Base-by-base conservation (phyloP, 2,113 vertebrate genomes). In the Tupaia chinensis region DNA sequence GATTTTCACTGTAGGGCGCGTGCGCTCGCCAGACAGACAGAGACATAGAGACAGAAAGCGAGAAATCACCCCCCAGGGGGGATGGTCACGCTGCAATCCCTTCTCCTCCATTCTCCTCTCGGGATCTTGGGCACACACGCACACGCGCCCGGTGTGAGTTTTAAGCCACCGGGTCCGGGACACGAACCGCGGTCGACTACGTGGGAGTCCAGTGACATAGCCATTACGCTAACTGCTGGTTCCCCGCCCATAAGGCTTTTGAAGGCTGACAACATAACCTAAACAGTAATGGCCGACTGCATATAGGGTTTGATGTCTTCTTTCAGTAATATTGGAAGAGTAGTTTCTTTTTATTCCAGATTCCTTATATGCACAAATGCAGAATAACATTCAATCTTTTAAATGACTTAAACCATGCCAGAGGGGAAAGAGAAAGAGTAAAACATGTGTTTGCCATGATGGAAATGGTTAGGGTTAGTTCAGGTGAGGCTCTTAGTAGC, bases 341-440 rank as follows among this genome's bases (percentile, higher is more conserved):
- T 63, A 29, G 22, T 88, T 83, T 95, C 65, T 91, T 29, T 93
- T 69, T 82, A 68, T 94, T 32, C 44, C 2, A 7, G 65, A 1
- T 87, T 61, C 56, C 66, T 93, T 85, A 73, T 29, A 29, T 3
- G n/a, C 4, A 92, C 19, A 86, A 91, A 90, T 76, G 73, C 82
- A 91, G 19, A 91, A 79, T 78, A 63, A 89, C 72, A 86, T 65
- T 80, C 85, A 93, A 23, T 94, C 19, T 54, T 94, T 97, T 97
- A 93, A 96, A 44, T 94, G 93, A 89, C 54, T 89, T 93, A 92
- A 97, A 92, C 74, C 61, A 77, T 3, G 3, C 8, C 54, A 9
- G 19, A 72, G 32, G 17, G 23, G 20, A 79, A 58, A 22, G 11
- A 9, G 34, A 20, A 60, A 68, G 68, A 29, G 3, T 61, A 61